phyloP scores from a whole-genome alignment of 2,113 vertebrate species.

The Plotosus lineatus region DNA sequence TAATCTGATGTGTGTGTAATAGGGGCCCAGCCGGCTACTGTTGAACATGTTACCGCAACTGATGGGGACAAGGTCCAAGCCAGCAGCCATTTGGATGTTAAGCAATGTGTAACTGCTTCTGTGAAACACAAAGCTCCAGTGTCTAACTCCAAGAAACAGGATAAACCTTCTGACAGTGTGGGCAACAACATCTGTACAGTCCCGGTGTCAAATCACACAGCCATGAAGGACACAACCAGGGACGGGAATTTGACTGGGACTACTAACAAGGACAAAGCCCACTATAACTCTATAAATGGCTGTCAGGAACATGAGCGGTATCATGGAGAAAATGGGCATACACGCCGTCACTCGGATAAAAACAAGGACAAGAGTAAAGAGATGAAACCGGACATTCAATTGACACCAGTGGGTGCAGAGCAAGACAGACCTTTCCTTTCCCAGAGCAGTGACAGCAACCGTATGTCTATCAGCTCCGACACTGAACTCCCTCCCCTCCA shows the following conservation, averaged over 20 bases:
- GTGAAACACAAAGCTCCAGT: constrained; percentile 68
- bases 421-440: constrained; percentile 80
- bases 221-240: constrained; percentile 64
- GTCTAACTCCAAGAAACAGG: constrained; percentile 40
- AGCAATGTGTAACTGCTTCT: constrained; percentile 76
- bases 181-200: constrained; percentile 53
- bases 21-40: constrained; percentile 83
- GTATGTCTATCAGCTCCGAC: constrained; percentile 95
- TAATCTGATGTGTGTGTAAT: constrained; percentile 59
- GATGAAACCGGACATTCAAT: constrained; percentile 82
- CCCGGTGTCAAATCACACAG: constrained; percentile 50
- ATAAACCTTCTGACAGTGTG: constrained; percentile 48
- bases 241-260: constrained; percentile 48
- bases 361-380: constrained; percentile 69
- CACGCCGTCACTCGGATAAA: constrained; percentile 21
- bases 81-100: constrained; percentile 52
- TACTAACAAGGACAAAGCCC: constrained; percentile 41
- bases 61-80: constrained; percentile 85
- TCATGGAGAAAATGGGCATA: constrained; percentile 52
- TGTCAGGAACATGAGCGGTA: constrained; percentile 83
- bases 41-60: constrained; percentile 77
- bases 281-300: constrained; percentile 48
- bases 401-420: constrained; percentile 80
- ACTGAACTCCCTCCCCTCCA: constrained; percentile 69
- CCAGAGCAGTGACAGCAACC: constrained; percentile 83